Base-by-base conservation (phyloP, 1,140 invertebrate species). In the Probaryconus sp. region DNA sequence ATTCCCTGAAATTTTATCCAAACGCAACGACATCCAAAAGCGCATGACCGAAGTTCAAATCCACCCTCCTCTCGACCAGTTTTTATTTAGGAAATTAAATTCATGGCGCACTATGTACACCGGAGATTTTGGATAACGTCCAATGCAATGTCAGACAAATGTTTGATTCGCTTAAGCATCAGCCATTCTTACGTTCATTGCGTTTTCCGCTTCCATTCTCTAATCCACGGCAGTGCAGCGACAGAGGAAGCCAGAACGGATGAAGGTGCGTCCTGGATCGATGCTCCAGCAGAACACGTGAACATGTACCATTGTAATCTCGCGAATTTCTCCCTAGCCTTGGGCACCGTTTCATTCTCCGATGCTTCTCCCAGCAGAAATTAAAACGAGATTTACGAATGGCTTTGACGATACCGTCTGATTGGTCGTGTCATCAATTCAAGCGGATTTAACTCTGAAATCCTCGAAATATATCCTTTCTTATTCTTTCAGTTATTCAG, bases 141-240 rank as follows among this genome's bases (percentile, higher is more conserved):
- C 48, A 67, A 72, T 14, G 45, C 53, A 16, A 42, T 5, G 45
- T 28, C 42, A 30, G 14, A 5, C 33, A 9, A 50, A 56, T 43
- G 47, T 65, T 72, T 60, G 69, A 60, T 72, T 72, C 61, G 53
- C 48, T 65, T 67, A 67, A 67, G 61, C 40, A 55, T 67, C 61
- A 56, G 37, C 47, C 20, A 48, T 43, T 38, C 55, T 73, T 55
- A 50, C 65, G 28, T 40, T 70, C 55, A 40, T 48, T 48, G 35
- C 47, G 45, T 35, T 58, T 43, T 37, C 20, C 18, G 55, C 28
- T 40, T 61, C 13, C 43, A 35, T 65, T 60, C 50, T 42, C 33
- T 55, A 45, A 74, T 60, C 35, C 56, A 61, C 33, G 26, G 38
- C 37, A 31, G 20, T 48, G 45, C 45, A 38, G 53, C 58, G 60